Evolutionary conservation across 2,113 vertebrate species (phyloP).

Genomic region (Regulus satrapa): DNA sequence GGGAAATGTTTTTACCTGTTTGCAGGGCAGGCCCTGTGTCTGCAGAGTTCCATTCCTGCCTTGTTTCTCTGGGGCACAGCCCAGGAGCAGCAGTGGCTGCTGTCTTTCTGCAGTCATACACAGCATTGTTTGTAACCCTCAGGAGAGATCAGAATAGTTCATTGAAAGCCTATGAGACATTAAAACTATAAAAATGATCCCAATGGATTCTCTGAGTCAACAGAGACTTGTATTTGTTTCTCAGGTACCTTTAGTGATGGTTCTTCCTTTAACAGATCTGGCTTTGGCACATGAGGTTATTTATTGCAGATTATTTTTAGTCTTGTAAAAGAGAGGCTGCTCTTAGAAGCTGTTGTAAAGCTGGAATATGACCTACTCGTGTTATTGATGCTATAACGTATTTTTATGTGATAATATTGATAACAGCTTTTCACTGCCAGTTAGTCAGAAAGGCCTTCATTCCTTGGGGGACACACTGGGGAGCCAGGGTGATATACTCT

Average conservation of each 20-base stretch:
- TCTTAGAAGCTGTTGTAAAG: background rate
- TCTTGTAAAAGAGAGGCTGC: background rate
- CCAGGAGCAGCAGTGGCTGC: background rate
- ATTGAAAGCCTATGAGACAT: background rate
- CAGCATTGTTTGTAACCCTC: background rate
- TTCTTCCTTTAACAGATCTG: background rate
- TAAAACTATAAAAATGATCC: background rate
- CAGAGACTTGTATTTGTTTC: background rate
- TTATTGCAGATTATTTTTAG: background rate
- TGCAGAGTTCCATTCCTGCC: background rate
- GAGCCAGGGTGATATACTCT: background rate
- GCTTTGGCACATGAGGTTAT: background rate
- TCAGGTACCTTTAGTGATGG: background rate
- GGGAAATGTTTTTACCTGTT: background rate
- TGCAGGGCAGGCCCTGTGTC: background rate
- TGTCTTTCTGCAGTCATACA: background rate
- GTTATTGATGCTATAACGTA: background rate
- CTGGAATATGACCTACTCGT: background rate
- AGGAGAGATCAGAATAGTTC: background rate
- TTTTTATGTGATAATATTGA: background rate
- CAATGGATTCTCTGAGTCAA: background rate
- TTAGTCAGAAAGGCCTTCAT: background rate
- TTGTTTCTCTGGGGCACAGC: background rate
- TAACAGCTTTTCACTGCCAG: background rate
- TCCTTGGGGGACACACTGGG: rapidly evolving